Conservation (phyloP, 1,140 invertebrate genomes). For the Tetranychus urticae region DNA sequence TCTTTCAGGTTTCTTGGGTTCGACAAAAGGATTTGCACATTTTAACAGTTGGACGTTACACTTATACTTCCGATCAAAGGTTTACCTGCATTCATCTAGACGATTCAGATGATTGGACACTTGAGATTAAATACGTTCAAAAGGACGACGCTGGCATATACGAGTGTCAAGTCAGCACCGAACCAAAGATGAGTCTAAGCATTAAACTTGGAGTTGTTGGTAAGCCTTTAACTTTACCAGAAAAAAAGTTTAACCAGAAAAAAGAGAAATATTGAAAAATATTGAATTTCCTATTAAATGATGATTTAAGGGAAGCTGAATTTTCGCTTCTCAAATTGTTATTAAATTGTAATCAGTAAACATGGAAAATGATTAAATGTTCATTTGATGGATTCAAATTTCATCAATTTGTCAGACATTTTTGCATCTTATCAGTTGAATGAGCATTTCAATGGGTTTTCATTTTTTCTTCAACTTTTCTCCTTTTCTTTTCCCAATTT, state of each 20-base stretch:
- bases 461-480: too few relatives aligned
- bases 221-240: conserved; percentile 24
- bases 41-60: conserved; percentile 60
- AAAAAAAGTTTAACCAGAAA: not conserved
- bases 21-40: conserved; percentile 67
- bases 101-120: conserved; percentile 63
- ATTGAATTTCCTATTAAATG: too few relatives aligned
- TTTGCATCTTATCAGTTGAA: too few relatives aligned
- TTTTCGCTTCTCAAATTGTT: not conserved
- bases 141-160: conserved; percentile 63
- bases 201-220: conserved; percentile 61
- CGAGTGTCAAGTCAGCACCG: conserved; percentile 71
- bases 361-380: not conserved
- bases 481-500: too few relatives aligned
- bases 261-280: too few relatives aligned
- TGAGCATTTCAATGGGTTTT: too few relatives aligned
- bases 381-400: not conserved
- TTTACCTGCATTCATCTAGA: conserved; percentile 60
- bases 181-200: conserved; percentile 54
- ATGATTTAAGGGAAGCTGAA: too few relatives aligned
- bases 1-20: conserved; percentile 59
- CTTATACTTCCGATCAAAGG: conserved; percentile 74
- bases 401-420: too few relatives aligned
- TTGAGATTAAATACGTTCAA: conserved; percentile 75
- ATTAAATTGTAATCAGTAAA: not conserved